Evolutionary conservation across 2,797 vertebrate species (phyloP).

Genomic region (Myripristis murdjan): DNA sequence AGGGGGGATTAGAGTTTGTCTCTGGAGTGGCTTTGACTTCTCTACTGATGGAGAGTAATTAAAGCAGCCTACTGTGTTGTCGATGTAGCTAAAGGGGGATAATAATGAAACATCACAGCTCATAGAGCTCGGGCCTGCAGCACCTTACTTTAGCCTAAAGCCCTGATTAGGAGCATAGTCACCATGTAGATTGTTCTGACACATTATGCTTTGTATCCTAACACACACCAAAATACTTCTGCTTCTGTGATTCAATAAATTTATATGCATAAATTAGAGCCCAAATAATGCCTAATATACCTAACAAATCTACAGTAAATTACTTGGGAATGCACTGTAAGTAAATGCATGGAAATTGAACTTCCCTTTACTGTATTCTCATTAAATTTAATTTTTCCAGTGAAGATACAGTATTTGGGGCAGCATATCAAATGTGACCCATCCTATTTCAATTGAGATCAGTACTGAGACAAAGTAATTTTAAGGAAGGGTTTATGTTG

Average conservation of each 20-base stretch:
- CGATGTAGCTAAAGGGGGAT: conserved; percentile 80
- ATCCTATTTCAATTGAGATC: conserved; percentile 18
- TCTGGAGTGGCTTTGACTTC: conserved; percentile 82
- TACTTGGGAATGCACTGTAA: neutral
- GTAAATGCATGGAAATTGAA: conserved; percentile 1
- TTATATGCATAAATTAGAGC: neutral
- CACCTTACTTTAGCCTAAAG: conserved; percentile 66
- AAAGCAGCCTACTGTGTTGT: conserved; percentile 83
- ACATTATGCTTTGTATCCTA: conserved; percentile 48
- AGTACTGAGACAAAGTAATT: conserved; percentile 36
- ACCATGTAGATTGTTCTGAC: conserved; percentile 67
- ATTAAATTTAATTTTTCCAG: conserved; percentile 35
- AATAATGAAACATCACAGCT: conserved; percentile 82
- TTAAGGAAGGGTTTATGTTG: conserved; percentile 50
- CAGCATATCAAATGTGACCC: conserved; percentile 10
- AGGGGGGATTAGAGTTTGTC: conserved; percentile 79
- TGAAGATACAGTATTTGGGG: conserved; percentile 15
- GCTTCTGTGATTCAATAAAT: conserved; percentile 6
- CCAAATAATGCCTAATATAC: too few relatives aligned
- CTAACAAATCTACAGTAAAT: too few relatives aligned
- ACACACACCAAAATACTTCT: conserved; percentile 26
- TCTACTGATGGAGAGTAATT: conserved; percentile 84
- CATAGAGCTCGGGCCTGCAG: conserved; percentile 67
- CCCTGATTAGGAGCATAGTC: conserved; percentile 64
- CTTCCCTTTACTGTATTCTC: conserved; percentile 16